Base-by-base conservation (phyloP, 64 coral and sea anemone species). In the Pachyseris speciosa region DNA sequence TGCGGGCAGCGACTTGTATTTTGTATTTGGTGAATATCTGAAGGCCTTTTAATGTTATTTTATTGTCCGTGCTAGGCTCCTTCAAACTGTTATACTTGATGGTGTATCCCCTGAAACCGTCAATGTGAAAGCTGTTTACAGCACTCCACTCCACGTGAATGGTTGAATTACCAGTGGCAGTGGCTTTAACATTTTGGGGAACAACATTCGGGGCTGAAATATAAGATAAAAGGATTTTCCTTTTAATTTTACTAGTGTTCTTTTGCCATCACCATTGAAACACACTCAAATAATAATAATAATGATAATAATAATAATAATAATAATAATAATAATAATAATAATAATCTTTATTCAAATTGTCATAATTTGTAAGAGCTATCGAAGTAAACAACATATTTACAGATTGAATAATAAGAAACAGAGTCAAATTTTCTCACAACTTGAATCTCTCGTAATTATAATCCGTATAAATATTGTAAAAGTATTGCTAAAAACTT, bases 1-100 rank as follows among this genome's bases (percentile, higher is more conserved):
- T 84, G 22, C 65, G 81, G 0, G 77, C 79, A 2, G 89, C 78
- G 34, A 91, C 79, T 32, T 22, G 19, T 50, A 91, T 91, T 15
- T 13, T 33, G 37, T 91, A 91, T 33, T 48, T 11, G 16, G 78
- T 84, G 24, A 73, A 91, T 9, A 51, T 50, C 11, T 72, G 60
- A n/a, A 91, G 65, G 5, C 25, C 33, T 1, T 12, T 74, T 31
- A 91, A 37, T 5, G 20, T 55, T 0, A 37, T 15, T 45, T 64
- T 28, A 6, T 38, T 19, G 17, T 5, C 67, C 7, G 11, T 52
- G 4, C 9, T 7, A 7, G 9, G 7, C n/a, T 2, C 0, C 24
- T 45, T 6, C 11, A 11, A 45, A 45, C 71, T 53, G 19, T 30
- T 44, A 15, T 84, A 91, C 25, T 41, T 33, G 2, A 91, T n/a